Evolutionary conservation across 2,888 invertebrate genomes (phyloP).

Genomic region (Caenorhabditis sp.): DNA sequence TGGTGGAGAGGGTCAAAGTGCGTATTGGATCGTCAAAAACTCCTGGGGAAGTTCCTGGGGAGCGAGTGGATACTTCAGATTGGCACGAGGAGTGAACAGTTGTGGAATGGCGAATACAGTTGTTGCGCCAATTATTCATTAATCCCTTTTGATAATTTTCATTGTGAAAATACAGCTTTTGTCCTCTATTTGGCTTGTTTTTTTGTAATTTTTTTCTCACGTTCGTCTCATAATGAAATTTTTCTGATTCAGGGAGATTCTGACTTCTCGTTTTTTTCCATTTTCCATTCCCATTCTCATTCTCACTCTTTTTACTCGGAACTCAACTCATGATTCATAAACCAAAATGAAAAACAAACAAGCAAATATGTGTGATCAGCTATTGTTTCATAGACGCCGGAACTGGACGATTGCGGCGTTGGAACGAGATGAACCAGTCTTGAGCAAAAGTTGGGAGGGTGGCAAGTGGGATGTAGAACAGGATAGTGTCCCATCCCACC

Average conservation of each 20-base stretch:
- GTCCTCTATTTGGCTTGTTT: too few relatives aligned
- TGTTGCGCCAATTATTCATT: conserved; percentile 66
- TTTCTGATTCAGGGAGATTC: too few relatives aligned
- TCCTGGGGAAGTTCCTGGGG: conserved; percentile 77
- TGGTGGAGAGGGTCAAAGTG: conserved; percentile 66
- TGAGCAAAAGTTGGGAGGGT: conserved; percentile 74
- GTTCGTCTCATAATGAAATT: too few relatives aligned
- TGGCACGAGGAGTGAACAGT: conserved; percentile 75
- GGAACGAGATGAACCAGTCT: conserved; percentile 67
- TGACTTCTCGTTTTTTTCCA: background rate
- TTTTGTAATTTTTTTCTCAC: too few relatives aligned
- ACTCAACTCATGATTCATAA: background rate
- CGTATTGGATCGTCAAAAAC: conserved; percentile 78
- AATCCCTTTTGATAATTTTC: background rate
- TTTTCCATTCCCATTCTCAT: too few relatives aligned
- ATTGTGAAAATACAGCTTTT: too few relatives aligned
- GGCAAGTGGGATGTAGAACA: conserved; percentile 73
- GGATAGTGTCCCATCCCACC: conserved; percentile 72
- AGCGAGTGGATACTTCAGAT: conserved; percentile 72
- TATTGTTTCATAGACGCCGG: conserved; percentile 56
- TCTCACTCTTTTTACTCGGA: background rate
- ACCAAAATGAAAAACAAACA: conserved; percentile 1
- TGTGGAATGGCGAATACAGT: conserved; percentile 72
- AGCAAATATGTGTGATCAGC: background rate
- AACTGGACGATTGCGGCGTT: conserved; percentile 65